Evolutionary conservation across 2,113 vertebrate genomes (phyloP).

Genomic region (Austrofundulus limnaeus): DNA sequence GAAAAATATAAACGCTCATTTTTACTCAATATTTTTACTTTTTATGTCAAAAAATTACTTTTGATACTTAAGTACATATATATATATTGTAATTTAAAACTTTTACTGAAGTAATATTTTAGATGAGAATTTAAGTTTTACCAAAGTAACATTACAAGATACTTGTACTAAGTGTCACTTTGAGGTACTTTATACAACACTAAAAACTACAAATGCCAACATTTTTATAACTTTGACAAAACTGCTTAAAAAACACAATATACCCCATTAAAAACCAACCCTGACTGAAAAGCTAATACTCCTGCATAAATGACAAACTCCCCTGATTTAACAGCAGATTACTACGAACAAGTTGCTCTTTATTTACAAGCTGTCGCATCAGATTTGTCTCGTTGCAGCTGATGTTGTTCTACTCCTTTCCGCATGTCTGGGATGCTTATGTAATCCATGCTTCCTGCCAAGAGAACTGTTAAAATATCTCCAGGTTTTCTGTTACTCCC

Average conservation of each 20-base stretch:
- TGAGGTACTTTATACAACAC: too few species aligned
- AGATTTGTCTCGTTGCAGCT: neutral
- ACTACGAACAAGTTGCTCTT: neutral
- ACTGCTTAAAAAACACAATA: neutral
- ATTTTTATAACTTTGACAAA: neutral
- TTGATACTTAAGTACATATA: too few species aligned
- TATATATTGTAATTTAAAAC: too few species aligned
- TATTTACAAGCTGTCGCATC: neutral
- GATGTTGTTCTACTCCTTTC: neutral
- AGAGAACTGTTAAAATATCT: neutral
- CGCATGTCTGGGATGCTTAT: neutral
- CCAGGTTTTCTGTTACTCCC: conserved; percentile 4
- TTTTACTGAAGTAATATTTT: too few species aligned
- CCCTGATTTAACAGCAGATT: neutral
- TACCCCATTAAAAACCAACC: neutral
- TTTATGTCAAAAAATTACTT: too few species aligned
- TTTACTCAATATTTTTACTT: too few species aligned
- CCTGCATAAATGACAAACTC: neutral
- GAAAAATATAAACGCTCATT: too few species aligned
- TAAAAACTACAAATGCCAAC: too few species aligned
- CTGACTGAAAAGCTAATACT: neutral
- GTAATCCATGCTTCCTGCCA: neutral
- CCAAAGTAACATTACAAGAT: too few species aligned
- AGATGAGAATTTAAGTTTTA: too few species aligned
- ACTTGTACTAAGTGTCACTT: too few species aligned